Base-by-base conservation (phyloP, 2,888 invertebrate genomes). In the Doris montereyensis region DNA sequence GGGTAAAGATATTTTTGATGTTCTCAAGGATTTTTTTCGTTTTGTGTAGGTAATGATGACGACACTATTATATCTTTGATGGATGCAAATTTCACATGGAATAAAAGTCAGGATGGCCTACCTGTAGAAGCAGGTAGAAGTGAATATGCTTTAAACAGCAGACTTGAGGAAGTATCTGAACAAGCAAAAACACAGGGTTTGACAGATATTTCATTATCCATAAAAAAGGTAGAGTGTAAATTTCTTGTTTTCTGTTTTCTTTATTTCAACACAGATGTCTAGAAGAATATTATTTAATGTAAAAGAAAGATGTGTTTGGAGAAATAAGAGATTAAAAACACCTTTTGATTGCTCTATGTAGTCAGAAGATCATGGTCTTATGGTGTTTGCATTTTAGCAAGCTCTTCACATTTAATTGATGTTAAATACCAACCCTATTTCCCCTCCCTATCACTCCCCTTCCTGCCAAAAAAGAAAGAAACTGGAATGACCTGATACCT, bases 81-180 rank as follows among this genome's bases (percentile, higher is more conserved):
- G 67, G 83, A 84, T 79, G 86, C 84, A 5, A 81, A 82, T 76
- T 87, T 87, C 76, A 82, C 86, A 28, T 87, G 87, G 87, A 81
- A 79, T 35, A 80, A 81, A 24, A 2, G 34, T 13, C 8, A 62
- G n/a, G 30, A 58, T 58, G 30, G n/a, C 2, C 1, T n/a, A n/a
- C n/a, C n/a, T n/a, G 52, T 10, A 17, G 52, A 41, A 41, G 52
- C 5, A 41, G 5, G 52, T 41, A 10, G 8, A 41, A 10, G 52
- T 41, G 52, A 41, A 10, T 17, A 41, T 10, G 52, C 5, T 41
- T 10, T 41, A 41, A 41, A 41, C 8, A 17, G 17, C 17, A 5
- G 52, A 41, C 8, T 10, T 10, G 52, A 10, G 17, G 52, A 41
- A 41, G 52, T 5, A 41, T 10, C 17, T 10, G 52, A 41, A 10